Conservation (phyloP, 2,113 vertebrate genomes). For the Dascyllus trimaculatus region DNA sequence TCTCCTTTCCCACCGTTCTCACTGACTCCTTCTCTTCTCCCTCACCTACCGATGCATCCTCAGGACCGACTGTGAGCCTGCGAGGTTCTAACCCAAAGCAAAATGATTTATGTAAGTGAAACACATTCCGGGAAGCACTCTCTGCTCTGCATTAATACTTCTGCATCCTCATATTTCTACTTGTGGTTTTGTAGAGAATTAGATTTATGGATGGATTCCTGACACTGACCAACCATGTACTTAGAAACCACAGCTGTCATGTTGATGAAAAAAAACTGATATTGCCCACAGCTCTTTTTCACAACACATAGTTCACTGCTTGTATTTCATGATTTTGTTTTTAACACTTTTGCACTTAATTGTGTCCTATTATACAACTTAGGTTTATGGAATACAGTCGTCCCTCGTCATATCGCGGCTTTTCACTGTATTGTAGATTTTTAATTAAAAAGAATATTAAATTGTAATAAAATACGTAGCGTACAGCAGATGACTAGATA, state of each 20-base stretch:
- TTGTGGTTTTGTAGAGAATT: constrained; percentile 27
- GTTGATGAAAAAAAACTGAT: neutral
- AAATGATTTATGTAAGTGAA: constrained; percentile 31
- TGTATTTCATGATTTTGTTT: neutral
- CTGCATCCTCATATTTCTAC: constrained; percentile 35
- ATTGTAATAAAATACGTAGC: too few relatives aligned
- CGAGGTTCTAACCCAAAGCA: neutral
- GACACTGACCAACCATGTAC: neutral
- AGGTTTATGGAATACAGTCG: too few relatives aligned
- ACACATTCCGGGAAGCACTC: constrained; percentile 38
- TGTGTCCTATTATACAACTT: too few relatives aligned
- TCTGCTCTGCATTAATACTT: constrained; percentile 49
- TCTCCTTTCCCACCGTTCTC: constrained; percentile 57
- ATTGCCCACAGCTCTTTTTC: neutral
- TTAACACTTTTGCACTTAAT: too few relatives aligned
- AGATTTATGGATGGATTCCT: constrained; percentile 26
- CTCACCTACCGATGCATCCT: constrained; percentile 11
- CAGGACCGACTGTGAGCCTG: neutral
- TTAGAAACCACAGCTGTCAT: constrained; percentile 15
- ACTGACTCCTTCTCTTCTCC: neutral
- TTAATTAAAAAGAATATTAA: too few relatives aligned
- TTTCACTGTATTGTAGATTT: too few relatives aligned
- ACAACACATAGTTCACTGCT: neutral
- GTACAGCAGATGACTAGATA: too few relatives aligned
- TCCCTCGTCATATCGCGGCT: too few relatives aligned